Conservation (phyloP, 2,797 vertebrate genomes). For the Xenopus petersii region DNA sequence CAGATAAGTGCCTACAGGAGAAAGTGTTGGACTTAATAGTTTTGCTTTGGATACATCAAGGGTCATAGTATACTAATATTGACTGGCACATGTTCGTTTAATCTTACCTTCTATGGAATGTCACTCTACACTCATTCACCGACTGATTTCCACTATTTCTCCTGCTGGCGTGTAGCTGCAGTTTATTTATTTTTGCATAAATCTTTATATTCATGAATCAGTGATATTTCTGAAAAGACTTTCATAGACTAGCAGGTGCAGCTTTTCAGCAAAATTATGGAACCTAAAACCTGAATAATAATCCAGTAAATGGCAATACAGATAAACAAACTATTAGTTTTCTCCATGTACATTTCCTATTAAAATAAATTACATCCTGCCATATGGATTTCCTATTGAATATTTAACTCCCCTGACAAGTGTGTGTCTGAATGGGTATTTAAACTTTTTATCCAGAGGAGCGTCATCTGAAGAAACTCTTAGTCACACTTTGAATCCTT, state of each 20-base stretch:
- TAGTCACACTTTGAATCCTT: constrained; percentile 38
- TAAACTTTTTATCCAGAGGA: constrained; percentile 44
- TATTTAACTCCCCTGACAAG: constrained; percentile 32
- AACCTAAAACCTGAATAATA: constrained; percentile 43
- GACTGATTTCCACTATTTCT: constrained; percentile 68
- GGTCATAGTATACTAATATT: constrained; percentile 86
- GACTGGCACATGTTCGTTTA: constrained; percentile 86
- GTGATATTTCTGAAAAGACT: constrained; percentile 63
- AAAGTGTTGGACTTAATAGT: constrained; percentile 92
- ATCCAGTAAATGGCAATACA: constrained; percentile 44
- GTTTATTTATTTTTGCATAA: constrained; percentile 67
- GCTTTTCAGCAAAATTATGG: constrained; percentile 57
- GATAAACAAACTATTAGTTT: constrained; percentile 48
- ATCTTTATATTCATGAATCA: constrained; percentile 73
- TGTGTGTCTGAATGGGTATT: constrained; percentile 43
- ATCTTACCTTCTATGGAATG: constrained; percentile 82
- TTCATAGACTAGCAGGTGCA: constrained; percentile 55
- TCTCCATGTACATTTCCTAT: constrained; percentile 40
- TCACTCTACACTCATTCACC: constrained; percentile 67
- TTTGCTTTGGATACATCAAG: constrained; percentile 80
- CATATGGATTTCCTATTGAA: constrained; percentile 41
- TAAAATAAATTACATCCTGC: constrained; percentile 49
- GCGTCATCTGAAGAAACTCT: constrained; percentile 43
- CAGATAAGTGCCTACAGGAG: constrained; percentile 88
- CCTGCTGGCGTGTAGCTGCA: constrained; percentile 58